Base-by-base conservation (phyloP, 2,888 invertebrate genomes). In the Ornithoptera priamus region DNA sequence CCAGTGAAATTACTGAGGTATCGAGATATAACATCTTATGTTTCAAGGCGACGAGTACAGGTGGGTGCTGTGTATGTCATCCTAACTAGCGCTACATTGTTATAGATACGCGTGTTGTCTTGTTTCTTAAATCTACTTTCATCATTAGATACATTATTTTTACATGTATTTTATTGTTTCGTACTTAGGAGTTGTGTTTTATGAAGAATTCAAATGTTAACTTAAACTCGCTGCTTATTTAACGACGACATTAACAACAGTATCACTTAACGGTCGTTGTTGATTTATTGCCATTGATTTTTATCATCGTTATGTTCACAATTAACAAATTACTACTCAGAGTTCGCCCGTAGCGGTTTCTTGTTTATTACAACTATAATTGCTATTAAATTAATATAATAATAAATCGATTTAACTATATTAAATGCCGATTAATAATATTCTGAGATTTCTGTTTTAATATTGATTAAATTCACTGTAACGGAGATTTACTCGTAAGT, bases 161-260 rank as follows among this genome's bases (percentile, higher is more conserved):
- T 39, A 39, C 7, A 10, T 39, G 1, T 10, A 10, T 39, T 39
- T 39, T 10, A 39, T 39, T 39, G 10, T 39, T 8, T 39, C 1
- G 39, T 39, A 39, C 39, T 7, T 39, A 39, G 39, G 7, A 39
- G 1, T 30, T 30, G 2, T 50, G 18, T 50, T 17, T 60, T 17
- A 60, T 18, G 18, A 60, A 18, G 36, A 60, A 30, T 60, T 60
- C 18, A 8, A 58, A 1, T 50, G 12, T 0, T 50, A 17, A 5
- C 17, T 17, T 50, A 50, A 50, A 2, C 18, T 65, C 67, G 42
- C 69, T 65, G 62, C 58, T 10, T 17, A 65, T 42, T 72, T 72
- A 71, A 72, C 69, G 72, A 72, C 30, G 62, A 62, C 71, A 69
- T 71, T 71, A 69, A 71, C 59, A 72, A 67, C 69, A 72, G 68